Percentiles rank a stretch among this genome's conserved stretches.
These are phyloP conservation scores for Numida meleagris DNA, from an alignment of 2,113 vertebrate genomes.

Conservation along the genomic window DNA sequence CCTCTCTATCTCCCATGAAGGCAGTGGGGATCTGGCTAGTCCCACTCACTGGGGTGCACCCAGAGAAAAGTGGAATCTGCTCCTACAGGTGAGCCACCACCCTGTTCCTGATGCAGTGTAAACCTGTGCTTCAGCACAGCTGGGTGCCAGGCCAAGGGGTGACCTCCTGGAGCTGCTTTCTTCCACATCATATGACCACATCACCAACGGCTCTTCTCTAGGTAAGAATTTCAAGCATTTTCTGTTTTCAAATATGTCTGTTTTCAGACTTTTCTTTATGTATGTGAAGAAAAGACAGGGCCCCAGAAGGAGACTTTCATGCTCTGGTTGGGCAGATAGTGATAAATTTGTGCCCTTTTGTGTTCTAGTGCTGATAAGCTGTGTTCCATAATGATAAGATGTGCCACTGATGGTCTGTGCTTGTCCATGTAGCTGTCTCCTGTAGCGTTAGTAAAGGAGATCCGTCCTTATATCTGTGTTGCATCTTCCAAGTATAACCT, in stretches of 20 bases:
- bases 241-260: background rate
- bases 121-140: background rate
- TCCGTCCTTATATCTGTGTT: background rate
- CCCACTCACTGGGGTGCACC: background rate
- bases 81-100: accelerated
- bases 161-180: background rate
- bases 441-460: background rate
- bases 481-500: background rate
- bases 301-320: background rate
- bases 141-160: background rate
- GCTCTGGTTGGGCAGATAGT: background rate
- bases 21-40: background rate
- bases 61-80: background rate
- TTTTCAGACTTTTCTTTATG: background rate
- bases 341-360: background rate
- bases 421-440: background rate
- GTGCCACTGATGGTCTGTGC: accelerated
- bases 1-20: background rate
- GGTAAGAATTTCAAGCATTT: background rate
- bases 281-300: background rate
- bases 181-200: background rate
- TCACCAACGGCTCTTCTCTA: background rate
- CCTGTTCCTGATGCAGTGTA: accelerated
- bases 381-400: background rate
- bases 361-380: background rate